Base-by-base conservation (phyloP, 2,888 invertebrate species). In the Xestobium rufovillosum region DNA sequence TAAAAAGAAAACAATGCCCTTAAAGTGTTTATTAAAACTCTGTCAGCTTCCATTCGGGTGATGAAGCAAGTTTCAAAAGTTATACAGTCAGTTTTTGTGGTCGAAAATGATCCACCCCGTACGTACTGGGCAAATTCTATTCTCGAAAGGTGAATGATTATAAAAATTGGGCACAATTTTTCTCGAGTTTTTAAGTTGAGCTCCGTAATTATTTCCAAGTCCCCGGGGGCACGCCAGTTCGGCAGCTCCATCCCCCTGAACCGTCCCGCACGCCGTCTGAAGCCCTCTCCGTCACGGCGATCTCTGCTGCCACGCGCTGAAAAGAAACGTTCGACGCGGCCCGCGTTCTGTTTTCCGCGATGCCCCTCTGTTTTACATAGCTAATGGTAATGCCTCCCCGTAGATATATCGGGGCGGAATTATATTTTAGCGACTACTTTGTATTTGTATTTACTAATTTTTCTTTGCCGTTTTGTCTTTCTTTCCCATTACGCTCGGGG, bases 81-180 rank as follows among this genome's bases (percentile, higher is more conserved):
- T n/a, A n/a, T n/a, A n/a, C n/a, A n/a, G n/a, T n/a, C n/a, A n/a
- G n/a, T n/a, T n/a, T n/a, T n/a, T n/a, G n/a, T n/a, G n/a, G n/a
- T n/a, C n/a, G n/a, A n/a, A n/a, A n/a, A n/a, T n/a, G n/a, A n/a
- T n/a, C n/a, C n/a, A n/a, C n/a, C n/a, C n/a, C n/a, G n/a, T n/a
- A n/a, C n/a, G n/a, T n/a, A n/a, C 47, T 48, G 53, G 52, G 54
- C 49, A 51, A 53, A 58, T 57, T 58, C 56, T 50, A 56, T 57
- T 53, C 56, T 57, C 55, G 55, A 60, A 61, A 63, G 61, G 61
- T 63, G 62, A 63, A 63, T 56, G 61, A 63, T 61, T 60, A 63
- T 60, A 61, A 63, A 63, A 63, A 63, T 61, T 61, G 61, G 56
- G 56, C 52, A 58, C 61, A 60, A 61, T 62, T 62, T 62, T 62